Evolutionary conservation across 92 coral and sea anemone genomes (phyloP), one percentile per base, ranked within the genome.

Genomic region (Muricea muricata): DNA sequence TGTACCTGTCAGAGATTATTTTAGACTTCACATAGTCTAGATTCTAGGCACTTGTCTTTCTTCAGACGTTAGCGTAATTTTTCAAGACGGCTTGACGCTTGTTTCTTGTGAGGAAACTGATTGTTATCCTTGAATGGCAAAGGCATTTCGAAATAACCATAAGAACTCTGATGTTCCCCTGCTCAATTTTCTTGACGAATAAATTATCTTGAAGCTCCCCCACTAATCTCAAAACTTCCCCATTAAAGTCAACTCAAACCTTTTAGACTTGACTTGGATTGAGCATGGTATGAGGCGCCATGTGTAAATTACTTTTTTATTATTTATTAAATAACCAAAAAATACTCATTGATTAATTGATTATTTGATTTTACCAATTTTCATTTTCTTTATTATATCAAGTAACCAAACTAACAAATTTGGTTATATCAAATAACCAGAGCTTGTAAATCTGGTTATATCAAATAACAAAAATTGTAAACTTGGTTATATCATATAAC

Each of bases 61-160:
- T 86, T 52, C 65, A 79, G 46, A 34, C 63, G 37, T 77, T 75
- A 65, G 61, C 82, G 82, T 13, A 87, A 60, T 39, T 87, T 37
- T 10, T 74, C 20, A 23, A 87, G 83, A 58, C 84, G 73, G 40
- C 65, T 42, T 14, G 32, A 67, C 47, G 91, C 91, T 39, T 82
- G 87, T 45, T 57, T 82, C 26, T 81, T 81, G 9, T 81, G 52
- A 13, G 84, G 84, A 29, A 87, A 70, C 14, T 48, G 82, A 72
- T 82, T 50, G 61, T 87, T 54, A 4, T 42, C 52, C 55, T 65
- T 80, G 23, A 86, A 70, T 41, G 86, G 90, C 18, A 80, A 65
- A 26, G 87, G 91, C 46, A 87, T 50, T 75, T 87, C 91, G 70
- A 61, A 84, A 61, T 88, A 89, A 12, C 81, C 84, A 40, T 88